Base-by-base conservation (phyloP, 2,888 invertebrate species). In the Poecilobothrus nobilitatus region DNA sequence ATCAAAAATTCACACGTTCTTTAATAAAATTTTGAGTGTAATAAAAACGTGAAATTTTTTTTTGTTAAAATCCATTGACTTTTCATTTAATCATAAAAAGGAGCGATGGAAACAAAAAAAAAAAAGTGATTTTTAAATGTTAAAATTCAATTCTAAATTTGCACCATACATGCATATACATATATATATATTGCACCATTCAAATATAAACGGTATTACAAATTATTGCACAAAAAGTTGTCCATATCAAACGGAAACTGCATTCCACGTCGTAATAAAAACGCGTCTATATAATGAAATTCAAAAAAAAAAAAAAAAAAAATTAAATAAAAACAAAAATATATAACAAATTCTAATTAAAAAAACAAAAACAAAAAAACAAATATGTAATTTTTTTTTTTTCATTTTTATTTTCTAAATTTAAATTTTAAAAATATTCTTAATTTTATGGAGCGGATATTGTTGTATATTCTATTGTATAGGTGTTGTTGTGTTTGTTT, bases 361-460 rank as follows among this genome's bases (percentile, higher is more conserved):
- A 53, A n/a, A 53, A 53, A 44, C 12, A 44, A 44, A 44, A 44
- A 15, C 44, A 44, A 53, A 53, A 53, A 53, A 18, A 53, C 41
- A 2, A 53, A 53, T 15, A 53, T 12, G 18, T 2, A 53, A 53
- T 53, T 53, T 37, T 37, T 37, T 37, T 37, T 37, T 37, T 37
- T 37, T 2, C 18, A n/a, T 53, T 41, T 53, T 2, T 53, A n/a
- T 53, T 41, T 53, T 53, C 53, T 53, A 53, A 53, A 53, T 53
- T 53, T 53, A 53, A 53, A 53, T 18, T 53, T 53, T n/a, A 53
- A 53, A 18, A 18, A 12, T 53, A 12, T 53, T 53, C n/a, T 18
- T 41, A 53, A 53, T 53, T 53, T 53, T 53, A 53, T 53, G 15
- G 53, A 53, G 53, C 53, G 53, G 53, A 53, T 53, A 53, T 53